Base-by-base conservation (phyloP, 2,888 invertebrate species). In the Lasius platythorax region DNA sequence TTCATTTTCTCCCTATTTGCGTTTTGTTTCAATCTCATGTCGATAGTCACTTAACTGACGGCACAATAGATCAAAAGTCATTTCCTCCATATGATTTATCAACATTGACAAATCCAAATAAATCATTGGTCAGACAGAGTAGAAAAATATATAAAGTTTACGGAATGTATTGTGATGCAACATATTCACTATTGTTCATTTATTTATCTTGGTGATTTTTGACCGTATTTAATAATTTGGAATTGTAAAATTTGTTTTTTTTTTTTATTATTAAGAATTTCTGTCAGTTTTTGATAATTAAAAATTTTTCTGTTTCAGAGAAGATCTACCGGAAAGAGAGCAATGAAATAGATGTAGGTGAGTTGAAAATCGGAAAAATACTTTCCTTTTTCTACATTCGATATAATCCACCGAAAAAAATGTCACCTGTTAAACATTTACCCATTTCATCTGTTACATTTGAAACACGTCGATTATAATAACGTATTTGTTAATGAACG, bases 261-360 rank as follows among this genome's bases (percentile, higher is more conserved):
- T 23, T 6, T 74, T 73, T 30, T 76, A n/a, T n/a, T 53, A 4
- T 15, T 12, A 37, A 50, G 12, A 37, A 30, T 76, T 67, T 30
- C 12, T 66, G 4, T n/a, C 12, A 15, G 11, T 28, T 68, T 8
- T 53, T 56, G 15, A 68, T 56, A 33, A 70, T 46, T 33, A 4
- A n/a, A 66, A 30, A 72, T 18, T 76, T 85, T 86, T 87, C 28
- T 88, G 89, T 92, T 92, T 78, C 90, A 92, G 92, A 73, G 11
- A 87, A 89, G 30, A 12, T 85, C 0, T 0, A 18, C 6, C 43
- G 5, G 66, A 79, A 84, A 67, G 46, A 84, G 11, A 40, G 1
- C 0, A 2, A 23, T 3, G 18, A 9, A 15, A 30, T 3, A 23
- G 2, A 8, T 12, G 2, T 0, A 0, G 83, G 88, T 88, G 46